Percentiles rank a stretch among this genome's conserved stretches.
phyloP scores from a whole-genome alignment of 2,797 vertebrate genomes.

The Stomatorhinus walkeri region DNA sequence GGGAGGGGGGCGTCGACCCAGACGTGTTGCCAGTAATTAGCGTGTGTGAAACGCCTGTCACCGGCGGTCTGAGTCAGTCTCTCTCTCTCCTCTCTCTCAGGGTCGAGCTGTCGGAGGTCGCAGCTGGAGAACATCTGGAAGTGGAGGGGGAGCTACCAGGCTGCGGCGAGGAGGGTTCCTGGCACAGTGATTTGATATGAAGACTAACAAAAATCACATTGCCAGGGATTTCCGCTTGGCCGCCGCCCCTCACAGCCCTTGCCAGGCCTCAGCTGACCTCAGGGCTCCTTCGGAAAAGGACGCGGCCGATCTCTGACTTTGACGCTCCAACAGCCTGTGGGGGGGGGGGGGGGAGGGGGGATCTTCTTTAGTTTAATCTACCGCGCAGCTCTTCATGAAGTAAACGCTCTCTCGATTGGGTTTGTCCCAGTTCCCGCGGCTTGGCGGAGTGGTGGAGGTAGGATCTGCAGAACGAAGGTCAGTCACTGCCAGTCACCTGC shows the following conservation, averaged over 20 bases:
- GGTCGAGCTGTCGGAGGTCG: not conserved
- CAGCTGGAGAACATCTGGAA: conserved; percentile 16
- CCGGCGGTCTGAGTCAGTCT: not conserved
- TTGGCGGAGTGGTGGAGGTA: too few relatives aligned
- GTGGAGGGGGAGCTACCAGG: not conserved
- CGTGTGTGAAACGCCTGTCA: not conserved
- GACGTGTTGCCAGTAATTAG: not conserved
- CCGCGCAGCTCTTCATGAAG: not conserved
- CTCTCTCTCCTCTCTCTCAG: conserved; percentile 1
- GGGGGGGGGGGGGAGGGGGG: not conserved
- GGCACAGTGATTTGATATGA: conserved; percentile 28
- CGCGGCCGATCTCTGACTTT: not conserved
- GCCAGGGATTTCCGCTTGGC: conserved; percentile 30
- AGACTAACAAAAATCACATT: conserved; percentile 29
- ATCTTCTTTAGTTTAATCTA: not conserved
- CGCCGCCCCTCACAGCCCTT: not conserved
- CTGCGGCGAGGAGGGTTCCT: conserved; percentile 27
- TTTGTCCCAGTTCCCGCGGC: not conserved
- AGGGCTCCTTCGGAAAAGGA: not conserved
- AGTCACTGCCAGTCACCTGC: not conserved
- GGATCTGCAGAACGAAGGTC: not conserved
- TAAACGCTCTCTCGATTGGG: not conserved
- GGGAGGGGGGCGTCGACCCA: not conserved
- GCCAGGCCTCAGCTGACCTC: not conserved
- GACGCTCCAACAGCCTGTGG: not conserved